A percentile compares a stretch with the other conserved stretches of the same genome.
phyloP scores from a whole-genome alignment of 1,140 invertebrate genomes.

The Vanessa tameamea region DNA sequence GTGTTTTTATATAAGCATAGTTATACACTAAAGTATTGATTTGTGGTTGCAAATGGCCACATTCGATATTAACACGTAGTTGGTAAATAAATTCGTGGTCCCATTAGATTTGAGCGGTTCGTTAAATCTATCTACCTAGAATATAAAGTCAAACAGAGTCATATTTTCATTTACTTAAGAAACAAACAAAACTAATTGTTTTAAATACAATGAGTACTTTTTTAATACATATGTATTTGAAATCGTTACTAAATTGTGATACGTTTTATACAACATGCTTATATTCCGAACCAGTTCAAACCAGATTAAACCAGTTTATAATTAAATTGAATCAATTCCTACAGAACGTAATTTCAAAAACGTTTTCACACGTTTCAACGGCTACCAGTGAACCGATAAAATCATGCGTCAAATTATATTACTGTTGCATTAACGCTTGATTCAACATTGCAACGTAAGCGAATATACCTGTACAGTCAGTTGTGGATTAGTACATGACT shows the following conservation, averaged over 20 bases:
- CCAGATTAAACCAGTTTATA: constrained; percentile 41
- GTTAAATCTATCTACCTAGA: background rate
- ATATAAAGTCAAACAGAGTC: background rate
- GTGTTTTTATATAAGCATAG: constrained; percentile 49
- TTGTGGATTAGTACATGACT: constrained; percentile 1
- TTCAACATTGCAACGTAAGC: constrained; percentile 17
- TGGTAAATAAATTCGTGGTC: background rate
- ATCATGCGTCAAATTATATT: constrained; percentile 44
- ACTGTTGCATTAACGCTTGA: constrained; percentile 42
- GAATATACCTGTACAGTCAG: constrained; percentile 7
- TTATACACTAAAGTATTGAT: constrained; percentile 51
- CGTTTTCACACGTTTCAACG: constrained; percentile 44
- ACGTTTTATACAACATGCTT: constrained; percentile 25
- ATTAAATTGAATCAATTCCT: constrained; percentile 44
- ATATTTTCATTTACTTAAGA: too few relatives aligned
- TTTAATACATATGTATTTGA: background rate
- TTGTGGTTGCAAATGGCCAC: constrained; percentile 46
- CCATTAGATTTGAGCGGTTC: background rate
- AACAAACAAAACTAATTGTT: too few relatives aligned
- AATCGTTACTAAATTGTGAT: background rate
- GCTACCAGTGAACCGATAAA: constrained; percentile 45
- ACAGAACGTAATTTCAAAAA: constrained; percentile 44
- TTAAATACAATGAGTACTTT: too few relatives aligned
- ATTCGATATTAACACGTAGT: constrained; percentile 13
- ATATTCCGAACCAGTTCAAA: constrained; percentile 31